phyloP scores from a whole-genome alignment of 2,888 invertebrate species.

The Endomychus coccineus region DNA sequence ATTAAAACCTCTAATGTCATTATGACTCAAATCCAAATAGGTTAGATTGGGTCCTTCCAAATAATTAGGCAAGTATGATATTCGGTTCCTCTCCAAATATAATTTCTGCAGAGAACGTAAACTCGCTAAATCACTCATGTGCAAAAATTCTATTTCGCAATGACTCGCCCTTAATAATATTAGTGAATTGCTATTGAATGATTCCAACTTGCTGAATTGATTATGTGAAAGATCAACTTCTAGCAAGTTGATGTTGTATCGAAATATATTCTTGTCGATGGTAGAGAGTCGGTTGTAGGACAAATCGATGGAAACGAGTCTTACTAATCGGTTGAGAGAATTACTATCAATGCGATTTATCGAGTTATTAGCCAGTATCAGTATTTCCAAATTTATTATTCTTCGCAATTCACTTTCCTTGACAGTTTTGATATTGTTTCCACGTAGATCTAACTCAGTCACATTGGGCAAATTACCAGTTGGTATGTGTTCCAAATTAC shows the following conservation, averaged over 20 bases:
- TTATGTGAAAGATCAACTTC: slow-evolving; percentile 59
- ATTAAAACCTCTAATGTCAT: slow-evolving; percentile 53
- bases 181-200: slow-evolving; percentile 52
- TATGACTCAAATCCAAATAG: slow-evolving; percentile 53
- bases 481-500: slow-evolving; percentile 54
- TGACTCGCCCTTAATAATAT: slow-evolving; percentile 55
- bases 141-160: slow-evolving; percentile 56
- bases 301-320: slow-evolving; percentile 56
- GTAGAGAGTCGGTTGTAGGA: slow-evolving; percentile 61
- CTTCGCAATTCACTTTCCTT: slow-evolving; percentile 53
- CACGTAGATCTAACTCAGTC: slow-evolving; percentile 51
- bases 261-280: slow-evolving; percentile 53
- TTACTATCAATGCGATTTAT: slow-evolving; percentile 53
- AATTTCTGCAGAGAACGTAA: slow-evolving; percentile 53
- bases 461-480: slow-evolving; percentile 56
- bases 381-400: slow-evolving; percentile 51
- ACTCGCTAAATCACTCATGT: slow-evolving; percentile 51
- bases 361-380: slow-evolving; percentile 62
- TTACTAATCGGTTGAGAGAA: slow-evolving; percentile 53
- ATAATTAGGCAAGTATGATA: slow-evolving; percentile 54
- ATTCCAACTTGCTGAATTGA: slow-evolving; percentile 53
- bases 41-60: slow-evolving; percentile 55
- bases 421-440: slow-evolving; percentile 56
- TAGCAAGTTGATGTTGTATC: slow-evolving; percentile 53
- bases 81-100: slow-evolving; percentile 59